Conservation (phyloP, 2,113 vertebrate species). For the Bubo scandiacus region DNA sequence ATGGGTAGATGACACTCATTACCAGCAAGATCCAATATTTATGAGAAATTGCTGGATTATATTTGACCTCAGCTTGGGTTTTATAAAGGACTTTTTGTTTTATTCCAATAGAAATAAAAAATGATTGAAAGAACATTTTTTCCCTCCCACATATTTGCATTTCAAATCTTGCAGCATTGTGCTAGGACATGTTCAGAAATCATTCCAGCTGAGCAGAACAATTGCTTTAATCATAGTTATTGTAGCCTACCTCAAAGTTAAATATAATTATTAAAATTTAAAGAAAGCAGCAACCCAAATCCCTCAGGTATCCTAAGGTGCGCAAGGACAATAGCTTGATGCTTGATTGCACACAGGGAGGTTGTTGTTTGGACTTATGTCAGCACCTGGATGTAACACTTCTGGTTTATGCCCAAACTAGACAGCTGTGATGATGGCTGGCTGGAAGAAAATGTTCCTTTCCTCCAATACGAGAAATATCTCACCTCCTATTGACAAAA, state of each 20-base stretch:
- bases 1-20: background rate
- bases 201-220: conserved; percentile 46
- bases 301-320: background rate
- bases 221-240: conserved; percentile 55
- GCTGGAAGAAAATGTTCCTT: background rate
- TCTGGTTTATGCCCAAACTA: background rate
- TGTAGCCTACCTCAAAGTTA: conserved; percentile 34
- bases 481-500: background rate
- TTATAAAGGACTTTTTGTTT: background rate
- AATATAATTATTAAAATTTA: conserved; percentile 46
- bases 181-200: conserved; percentile 22
- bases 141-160: background rate
- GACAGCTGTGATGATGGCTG: background rate
- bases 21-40: background rate
- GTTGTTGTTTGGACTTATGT: background rate
- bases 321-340: conserved; percentile 43
- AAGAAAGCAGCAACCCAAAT: conserved; percentile 15
- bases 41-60: background rate
- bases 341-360: conserved; percentile 29
- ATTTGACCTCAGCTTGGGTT: background rate
- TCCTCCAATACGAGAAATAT: background rate
- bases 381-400: background rate
- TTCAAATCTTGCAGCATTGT: conserved; percentile 26
- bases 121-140: background rate
- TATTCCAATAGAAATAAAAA: background rate